Base-by-base conservation (phyloP, 1,140 invertebrate species). In the Frieseomelitta varia region DNA sequence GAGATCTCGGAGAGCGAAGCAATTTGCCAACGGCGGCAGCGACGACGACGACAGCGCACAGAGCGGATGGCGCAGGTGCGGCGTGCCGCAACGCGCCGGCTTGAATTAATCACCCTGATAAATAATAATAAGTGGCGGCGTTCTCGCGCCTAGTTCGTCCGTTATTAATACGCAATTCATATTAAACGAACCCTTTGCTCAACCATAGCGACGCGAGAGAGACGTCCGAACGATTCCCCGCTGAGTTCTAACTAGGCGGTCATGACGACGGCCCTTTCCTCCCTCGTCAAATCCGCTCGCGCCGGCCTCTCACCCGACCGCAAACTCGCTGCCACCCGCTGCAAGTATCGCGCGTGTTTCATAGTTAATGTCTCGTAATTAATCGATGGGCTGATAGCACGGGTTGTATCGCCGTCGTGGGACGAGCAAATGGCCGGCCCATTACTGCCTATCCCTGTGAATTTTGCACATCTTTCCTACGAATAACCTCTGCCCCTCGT, bases 161-260 rank as follows among this genome's bases (percentile, higher is more conserved):
- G 93, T 93, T 94, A 94, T 94, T 94, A 94, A 94, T 94, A 93
- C 90, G 92, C 94, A 93, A 94, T 94, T 94, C 93, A 94, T 94
- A 94, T 94, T 94, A 93, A 94, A 92, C 85, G 81, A 87, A 85
- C 81, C 89, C 92, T 92, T 92, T 86, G 90, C 85, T 76, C 58
- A 17, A 47, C 39, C n/a, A 55, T 89, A 89, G 89, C 87, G 80
- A 89, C 81, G 79, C 75, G 67, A 67, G 88, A 65, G 14, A 19
- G 55, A 55, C 39, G 84, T 61, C 84, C 71, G 61, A 63, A 78
- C 73, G 19, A 47, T 47, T 47, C 53, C 65, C 65, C 79, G 51
- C 24, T 19, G 34, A 63, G 51, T 47, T 56, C 83, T 47, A 56
- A n/a, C 69, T 30, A 51, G 39, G 27, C 63, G 39, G 19, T 30